These are phyloP conservation scores for Lochmaea crataegi DNA, from an alignment of 2,888 invertebrate species.

Conservation along the genomic window DNA sequence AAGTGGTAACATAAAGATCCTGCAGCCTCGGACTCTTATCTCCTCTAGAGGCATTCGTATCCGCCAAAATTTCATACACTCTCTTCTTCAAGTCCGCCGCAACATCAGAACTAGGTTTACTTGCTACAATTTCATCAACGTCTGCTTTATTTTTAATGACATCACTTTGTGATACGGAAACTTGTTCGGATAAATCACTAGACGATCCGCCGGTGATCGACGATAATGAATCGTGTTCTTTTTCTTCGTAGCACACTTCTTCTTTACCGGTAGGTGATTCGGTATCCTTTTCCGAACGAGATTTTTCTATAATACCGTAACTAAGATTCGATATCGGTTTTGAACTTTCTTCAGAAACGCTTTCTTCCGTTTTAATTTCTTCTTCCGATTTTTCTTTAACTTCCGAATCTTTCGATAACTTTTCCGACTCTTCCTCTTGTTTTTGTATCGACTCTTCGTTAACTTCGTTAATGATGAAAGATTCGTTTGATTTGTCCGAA, in stretches of 20 bases:
- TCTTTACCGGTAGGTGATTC: conserved; percentile 38
- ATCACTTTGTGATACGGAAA: not conserved
- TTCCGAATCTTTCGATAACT: conserved; percentile 12
- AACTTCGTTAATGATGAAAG: conserved; percentile 25
- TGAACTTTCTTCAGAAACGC: not conserved
- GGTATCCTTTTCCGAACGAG: conserved; percentile 24
- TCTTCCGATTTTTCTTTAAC: conserved; percentile 19
- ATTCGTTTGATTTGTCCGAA: conserved; percentile 30
- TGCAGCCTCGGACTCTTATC: conserved; percentile 61
- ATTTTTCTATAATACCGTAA: conserved; percentile 40
- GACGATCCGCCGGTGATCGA: conserved; percentile 28
- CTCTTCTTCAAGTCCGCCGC: conserved; percentile 59
- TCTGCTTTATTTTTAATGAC: not conserved
- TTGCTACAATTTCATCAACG: conserved; percentile 9
- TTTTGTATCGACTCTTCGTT: conserved; percentile 22
- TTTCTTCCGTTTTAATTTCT: not conserved
- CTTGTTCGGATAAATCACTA: conserved; percentile 10
- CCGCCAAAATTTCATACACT: conserved; percentile 62
- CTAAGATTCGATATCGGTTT: conserved; percentile 35
- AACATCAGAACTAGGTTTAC: conserved; percentile 31
- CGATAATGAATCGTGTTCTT: conserved; percentile 45
- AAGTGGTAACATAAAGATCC: conserved; percentile 62
- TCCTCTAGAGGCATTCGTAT: conserved; percentile 54
- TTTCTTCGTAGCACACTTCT: conserved; percentile 44
- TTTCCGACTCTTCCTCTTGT: conserved; percentile 2